These are phyloP conservation scores for Tanaodytes sp. DNA, from an alignment of 2,888 invertebrate genomes.

Conservation along the genomic window DNA sequence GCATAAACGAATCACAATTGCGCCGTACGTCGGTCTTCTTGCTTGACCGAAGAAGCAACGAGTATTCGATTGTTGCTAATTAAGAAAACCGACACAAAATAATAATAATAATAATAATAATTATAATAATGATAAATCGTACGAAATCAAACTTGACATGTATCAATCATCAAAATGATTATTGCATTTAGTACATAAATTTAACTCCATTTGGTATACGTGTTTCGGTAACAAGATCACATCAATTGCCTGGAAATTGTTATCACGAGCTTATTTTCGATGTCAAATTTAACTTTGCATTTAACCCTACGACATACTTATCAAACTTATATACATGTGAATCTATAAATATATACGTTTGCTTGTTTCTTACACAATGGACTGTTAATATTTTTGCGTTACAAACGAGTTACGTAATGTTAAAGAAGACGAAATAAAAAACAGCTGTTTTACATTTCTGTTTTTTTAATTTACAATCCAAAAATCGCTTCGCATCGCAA, in stretches of 20 bases:
- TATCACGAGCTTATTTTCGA: slow-evolving; percentile 26
- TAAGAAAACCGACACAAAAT: slow-evolving; percentile 1
- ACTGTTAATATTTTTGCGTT: slow-evolving; percentile 24
- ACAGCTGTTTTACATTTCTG: background rate
- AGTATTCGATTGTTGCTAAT: slow-evolving; percentile 31
- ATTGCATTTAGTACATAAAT: slow-evolving; percentile 55
- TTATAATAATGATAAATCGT: too few species aligned
- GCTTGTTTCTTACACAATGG: slow-evolving; percentile 19
- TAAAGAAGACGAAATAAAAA: too few species aligned
- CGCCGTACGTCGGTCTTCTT: slow-evolving; percentile 38
- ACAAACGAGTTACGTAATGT: background rate
- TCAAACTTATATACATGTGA: slow-evolving; percentile 15
- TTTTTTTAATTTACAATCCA: slow-evolving; percentile 1
- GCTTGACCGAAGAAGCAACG: slow-evolving; percentile 37
- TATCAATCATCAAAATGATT: slow-evolving; percentile 37
- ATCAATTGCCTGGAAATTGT: slow-evolving; percentile 25
- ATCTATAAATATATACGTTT: too few species aligned
- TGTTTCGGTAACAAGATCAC: slow-evolving; percentile 34
- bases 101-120: slow-evolving; percentile 4
- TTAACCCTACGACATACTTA: slow-evolving; percentile 36
- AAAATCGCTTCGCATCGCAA: background rate
- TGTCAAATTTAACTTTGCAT: slow-evolving; percentile 34
- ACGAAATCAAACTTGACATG: slow-evolving; percentile 12
- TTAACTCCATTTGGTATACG: slow-evolving; percentile 48
- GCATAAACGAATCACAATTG: slow-evolving; percentile 16